Conservation (phyloP, 2,797 vertebrate genomes). For the Eulemur mongoz region DNA sequence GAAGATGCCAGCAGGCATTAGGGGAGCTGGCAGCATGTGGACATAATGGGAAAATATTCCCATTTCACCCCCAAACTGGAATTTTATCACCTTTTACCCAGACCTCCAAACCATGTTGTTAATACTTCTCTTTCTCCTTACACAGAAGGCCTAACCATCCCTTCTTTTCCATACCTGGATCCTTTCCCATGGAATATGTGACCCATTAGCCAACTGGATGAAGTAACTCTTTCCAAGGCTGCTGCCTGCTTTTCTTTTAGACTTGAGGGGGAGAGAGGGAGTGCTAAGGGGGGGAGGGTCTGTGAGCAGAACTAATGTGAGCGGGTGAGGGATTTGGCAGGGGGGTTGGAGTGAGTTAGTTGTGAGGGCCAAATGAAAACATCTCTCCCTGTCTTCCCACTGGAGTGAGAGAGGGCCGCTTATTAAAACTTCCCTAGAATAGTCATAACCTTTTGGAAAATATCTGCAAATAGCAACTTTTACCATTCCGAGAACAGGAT, state of each 20-base stretch:
- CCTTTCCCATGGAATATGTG: slow-evolving; percentile 90
- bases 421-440: slow-evolving; percentile 21
- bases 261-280: slow-evolving; percentile 51
- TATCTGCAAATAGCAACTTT: slow-evolving; percentile 46
- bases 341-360: slow-evolving; percentile 57
- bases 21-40: slow-evolving; percentile 79
- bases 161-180: slow-evolving; percentile 90
- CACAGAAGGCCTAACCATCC: slow-evolving; percentile 75
- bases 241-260: slow-evolving; percentile 77
- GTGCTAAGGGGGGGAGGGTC: neutral
- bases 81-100: slow-evolving; percentile 83
- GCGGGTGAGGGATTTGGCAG: neutral
- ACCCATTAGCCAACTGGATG: slow-evolving; percentile 86
- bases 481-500: slow-evolving; percentile 10
- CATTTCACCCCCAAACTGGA: slow-evolving; percentile 87
- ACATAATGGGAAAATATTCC: slow-evolving; percentile 88
- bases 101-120: slow-evolving; percentile 53
- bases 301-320: neutral
- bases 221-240: slow-evolving; percentile 87
- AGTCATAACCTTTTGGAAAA: slow-evolving; percentile 45
- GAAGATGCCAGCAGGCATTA: slow-evolving; percentile 71
- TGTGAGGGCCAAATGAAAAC: slow-evolving; percentile 72
- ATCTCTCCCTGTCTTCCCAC: slow-evolving; percentile 17
- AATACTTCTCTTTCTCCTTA: slow-evolving; percentile 57
- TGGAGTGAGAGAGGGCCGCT: slow-evolving; percentile 17